Evolutionary conservation across 2,797 vertebrate genomes (phyloP), one percentile per base, ranked within the genome.

Genomic region (Onychomys torridus): DNA sequence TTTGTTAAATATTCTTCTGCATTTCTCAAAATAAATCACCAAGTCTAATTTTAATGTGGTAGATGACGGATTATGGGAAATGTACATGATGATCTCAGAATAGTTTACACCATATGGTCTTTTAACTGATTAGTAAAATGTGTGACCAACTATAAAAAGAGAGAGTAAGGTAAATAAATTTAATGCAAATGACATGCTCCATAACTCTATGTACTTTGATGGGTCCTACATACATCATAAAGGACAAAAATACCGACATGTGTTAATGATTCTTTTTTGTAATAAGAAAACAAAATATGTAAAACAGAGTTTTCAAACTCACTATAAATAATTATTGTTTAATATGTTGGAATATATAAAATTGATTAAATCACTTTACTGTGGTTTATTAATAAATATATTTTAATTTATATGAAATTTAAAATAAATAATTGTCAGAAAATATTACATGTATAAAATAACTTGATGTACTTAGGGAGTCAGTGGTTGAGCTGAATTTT

Each of bases 381-480:
- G 55, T 76, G 25, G 43, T 71, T 79, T 73, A 89, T 57, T 76
- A 89, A 13, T 13, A 75, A 89, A 27, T n/a, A 82, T 43, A 69
- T 69, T 5, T 37, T 67, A 21, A 71, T 63, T 93, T 86, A 81
- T 21, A 17, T 83, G 52, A 94, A 71, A 19, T n/a, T 76, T 57
- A 55, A 89, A 29, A 89, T 93, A 89, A 86, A 82, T 43, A 81
- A 89, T 55, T 34, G 65, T 23, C 19, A 85, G 25, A 93, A 43
- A 89, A 32, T 6, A 52, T 90, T 65, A 67, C 4, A 55, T 32
- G n/a, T 7, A 52, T 52, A 23, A 17, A 79, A 29, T 90, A 71
- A 93, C 37, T 46, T 67, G 76, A 52, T 23, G 5, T 81, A 59
- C 8, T 94, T 16, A 61, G 7, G 4, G 8, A 92, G 55, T 59